Percentiles rank a stretch among this genome's conserved stretches.
Evolutionary conservation across 2,797 vertebrate genomes (phyloP).

Genomic region (Tolypeutes matacus): DNA sequence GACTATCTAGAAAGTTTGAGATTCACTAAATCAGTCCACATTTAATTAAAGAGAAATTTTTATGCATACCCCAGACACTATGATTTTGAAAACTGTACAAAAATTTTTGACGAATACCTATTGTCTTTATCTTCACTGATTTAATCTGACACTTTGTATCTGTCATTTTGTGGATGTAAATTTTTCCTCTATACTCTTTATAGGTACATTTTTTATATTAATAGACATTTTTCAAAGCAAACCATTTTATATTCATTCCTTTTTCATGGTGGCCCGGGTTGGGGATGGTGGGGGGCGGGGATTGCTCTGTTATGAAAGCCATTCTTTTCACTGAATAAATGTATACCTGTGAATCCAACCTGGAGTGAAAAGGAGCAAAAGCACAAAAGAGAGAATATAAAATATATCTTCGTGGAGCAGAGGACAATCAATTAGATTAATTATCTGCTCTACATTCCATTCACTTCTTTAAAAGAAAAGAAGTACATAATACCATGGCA

Average conservation of each 20-base stretch:
- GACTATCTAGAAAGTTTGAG: constrained; percentile 29
- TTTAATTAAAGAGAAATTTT: constrained; percentile 13
- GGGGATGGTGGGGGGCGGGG: neutral
- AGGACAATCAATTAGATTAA: constrained; percentile 89
- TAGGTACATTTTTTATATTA: constrained; percentile 71
- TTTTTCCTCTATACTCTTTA: constrained; percentile 38
- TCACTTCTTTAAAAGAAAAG: constrained; percentile 87
- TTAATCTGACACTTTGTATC: constrained; percentile 69
- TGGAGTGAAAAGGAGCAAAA: constrained; percentile 76
- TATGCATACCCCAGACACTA: neutral
- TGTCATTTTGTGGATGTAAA: constrained; percentile 62
- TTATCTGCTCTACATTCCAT: constrained; percentile 89
- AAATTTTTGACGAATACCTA: neutral
- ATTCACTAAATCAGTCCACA: constrained; percentile 14
- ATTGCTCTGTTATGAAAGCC: constrained; percentile 78
- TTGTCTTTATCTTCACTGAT: constrained; percentile 71
- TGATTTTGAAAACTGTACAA: neutral
- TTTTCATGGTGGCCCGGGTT: neutral
- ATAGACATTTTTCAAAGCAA: constrained; percentile 80
- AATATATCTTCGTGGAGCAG: constrained; percentile 83
- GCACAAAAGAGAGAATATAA: constrained; percentile 85
- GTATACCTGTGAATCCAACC: constrained; percentile 76
- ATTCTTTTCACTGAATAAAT: constrained; percentile 77
- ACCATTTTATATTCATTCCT: constrained; percentile 80
- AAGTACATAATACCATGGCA: constrained; percentile 89